phyloP scores from a whole-genome alignment of 2,888 invertebrate genomes.

The Tipula helvola region DNA sequence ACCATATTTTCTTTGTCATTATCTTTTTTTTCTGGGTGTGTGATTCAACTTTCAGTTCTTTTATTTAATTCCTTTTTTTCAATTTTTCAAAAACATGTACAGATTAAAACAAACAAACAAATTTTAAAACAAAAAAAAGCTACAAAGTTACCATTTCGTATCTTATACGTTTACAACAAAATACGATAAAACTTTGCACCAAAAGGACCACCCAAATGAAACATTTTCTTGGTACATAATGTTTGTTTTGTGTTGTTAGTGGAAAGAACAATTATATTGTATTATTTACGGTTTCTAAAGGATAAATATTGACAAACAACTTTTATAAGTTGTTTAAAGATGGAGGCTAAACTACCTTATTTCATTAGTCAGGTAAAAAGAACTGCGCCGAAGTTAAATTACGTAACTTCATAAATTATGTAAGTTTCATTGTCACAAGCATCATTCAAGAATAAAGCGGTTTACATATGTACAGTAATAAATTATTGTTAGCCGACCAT shows the following conservation, averaged over 20 bases:
- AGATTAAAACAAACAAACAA: background rate
- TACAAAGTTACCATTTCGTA: background rate
- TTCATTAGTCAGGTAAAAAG: no score
- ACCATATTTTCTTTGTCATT: no score
- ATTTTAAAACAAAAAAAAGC: background rate
- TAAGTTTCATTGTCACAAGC: no score
- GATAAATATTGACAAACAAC: no score
- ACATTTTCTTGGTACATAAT: background rate
- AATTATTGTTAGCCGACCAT: no score
- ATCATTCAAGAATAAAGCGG: no score
- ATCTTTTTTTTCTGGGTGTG: no score
- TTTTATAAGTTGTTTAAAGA: no score
- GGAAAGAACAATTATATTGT: background rate
- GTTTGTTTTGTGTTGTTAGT: background rate
- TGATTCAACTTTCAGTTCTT: background rate
- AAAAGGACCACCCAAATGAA: background rate
- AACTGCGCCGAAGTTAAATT: no score
- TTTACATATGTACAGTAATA: no score
- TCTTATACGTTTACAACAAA: background rate
- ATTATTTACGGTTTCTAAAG: background rate
- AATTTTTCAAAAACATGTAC: background rate
- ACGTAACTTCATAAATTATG: no score
- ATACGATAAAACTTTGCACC: background rate
- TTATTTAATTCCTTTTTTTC: background rate
- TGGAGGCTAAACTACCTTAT: no score